Evolutionary conservation across 2,888 invertebrate species (phyloP).

Genomic region (Physocephala rufipes): DNA sequence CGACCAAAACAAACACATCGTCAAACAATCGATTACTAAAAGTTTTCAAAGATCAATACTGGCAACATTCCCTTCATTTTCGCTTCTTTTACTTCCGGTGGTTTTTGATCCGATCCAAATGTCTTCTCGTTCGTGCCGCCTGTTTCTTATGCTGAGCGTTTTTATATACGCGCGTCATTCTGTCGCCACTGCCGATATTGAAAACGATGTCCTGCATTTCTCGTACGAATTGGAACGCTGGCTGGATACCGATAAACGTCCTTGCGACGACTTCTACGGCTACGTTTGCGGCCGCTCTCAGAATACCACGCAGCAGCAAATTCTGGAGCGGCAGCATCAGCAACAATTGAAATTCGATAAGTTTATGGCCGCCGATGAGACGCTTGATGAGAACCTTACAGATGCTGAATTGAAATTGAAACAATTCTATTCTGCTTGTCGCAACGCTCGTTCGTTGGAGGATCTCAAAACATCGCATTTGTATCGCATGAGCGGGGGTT

Average conservation of each 20-base stretch:
- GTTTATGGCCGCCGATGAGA: constrained; percentile 49
- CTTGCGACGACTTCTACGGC: constrained; percentile 60
- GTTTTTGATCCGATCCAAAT: too few species aligned
- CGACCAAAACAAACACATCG: background rate
- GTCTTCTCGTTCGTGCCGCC: background rate
- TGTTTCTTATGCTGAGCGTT: constrained; percentile 17
- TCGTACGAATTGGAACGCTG: constrained; percentile 54
- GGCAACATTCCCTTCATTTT: background rate
- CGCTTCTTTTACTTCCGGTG: background rate
- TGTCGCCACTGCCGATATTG: constrained; percentile 44
- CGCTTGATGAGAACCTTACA: constrained; percentile 52
- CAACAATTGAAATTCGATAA: constrained; percentile 55
- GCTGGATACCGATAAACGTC: constrained; percentile 51
- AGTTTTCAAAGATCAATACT: background rate
- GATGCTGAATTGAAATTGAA: constrained; percentile 58
- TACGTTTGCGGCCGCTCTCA: constrained; percentile 56
- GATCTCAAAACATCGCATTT: constrained; percentile 54
- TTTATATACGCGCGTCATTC: background rate
- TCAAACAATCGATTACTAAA: background rate
- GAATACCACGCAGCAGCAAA: constrained; percentile 45
- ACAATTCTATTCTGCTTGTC: constrained; percentile 59
- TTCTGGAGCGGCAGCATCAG: constrained; percentile 46
- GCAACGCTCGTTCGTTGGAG: constrained; percentile 52
- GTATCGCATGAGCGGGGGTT: constrained; percentile 58
- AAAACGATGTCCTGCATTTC: constrained; percentile 54